Evolutionary conservation across 2,888 invertebrate genomes (phyloP), one percentile per base, ranked within the genome.

Genomic region (Heliconius ethilla): DNA sequence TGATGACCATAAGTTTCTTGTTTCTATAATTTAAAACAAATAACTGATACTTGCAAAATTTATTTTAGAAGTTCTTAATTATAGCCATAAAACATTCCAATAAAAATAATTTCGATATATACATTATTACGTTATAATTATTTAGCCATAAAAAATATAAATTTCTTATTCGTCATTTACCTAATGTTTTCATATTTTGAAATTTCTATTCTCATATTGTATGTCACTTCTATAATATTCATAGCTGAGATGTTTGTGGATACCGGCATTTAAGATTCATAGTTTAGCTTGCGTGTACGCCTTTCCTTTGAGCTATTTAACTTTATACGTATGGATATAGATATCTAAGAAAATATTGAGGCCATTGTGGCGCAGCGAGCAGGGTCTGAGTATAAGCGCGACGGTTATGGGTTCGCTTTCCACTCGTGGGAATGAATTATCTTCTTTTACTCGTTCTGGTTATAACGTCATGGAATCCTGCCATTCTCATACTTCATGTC

Each of bases 261-360:
- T 84, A 84, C 83, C 83, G 78, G 84, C 83, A 77, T 80, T 83
- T 83, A 80, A 85, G 83, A 85, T 86, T 85, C 84, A 85, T 85
- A 84, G 83, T 84, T 83, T 81, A 81, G 77, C 80, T 79, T 82
- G 83, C 83, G 82, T 84, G 83, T 80, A 79, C 77, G 76, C 74
- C 77, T 69, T 77, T 78, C 77, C 75, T 62, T 63, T 78, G 63
- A 33, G 65, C 76, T 72, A 76, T 76, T 76, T 76, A 51, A 65
- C 65, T 76, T 69, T 77, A 74, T 74, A 72, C 40, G 55, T 77
- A 74, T 67, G 65, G 67, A 40, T 74, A 63, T 75, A 69, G 63
- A 69, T 70, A 33, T 67, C 25, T 29, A 51, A 63, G n/a, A n/a
- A 67, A 69, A 62, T 75, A 63, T 13, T 63, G 29, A n/a, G 59